Evolutionary conservation across 2,888 invertebrate genomes (phyloP).

Genomic region (Enchytraeus crypticus): DNA sequence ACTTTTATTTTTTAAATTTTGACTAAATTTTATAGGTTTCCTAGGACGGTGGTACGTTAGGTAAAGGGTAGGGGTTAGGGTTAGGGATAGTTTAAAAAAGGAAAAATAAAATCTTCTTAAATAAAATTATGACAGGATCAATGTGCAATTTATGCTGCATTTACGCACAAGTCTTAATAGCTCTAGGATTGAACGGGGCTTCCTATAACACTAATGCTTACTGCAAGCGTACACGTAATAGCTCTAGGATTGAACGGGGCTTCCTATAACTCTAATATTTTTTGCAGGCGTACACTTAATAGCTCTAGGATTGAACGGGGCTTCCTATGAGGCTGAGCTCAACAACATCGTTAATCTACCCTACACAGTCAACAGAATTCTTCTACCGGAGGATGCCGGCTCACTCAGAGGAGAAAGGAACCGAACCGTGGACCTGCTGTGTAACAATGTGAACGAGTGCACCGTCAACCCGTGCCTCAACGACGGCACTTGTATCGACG

Average conservation of each 20-base stretch:
- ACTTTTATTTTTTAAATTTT: no score
- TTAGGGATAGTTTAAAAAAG: no score
- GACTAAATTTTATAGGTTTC: no score
- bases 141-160: no score
- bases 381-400: neutral
- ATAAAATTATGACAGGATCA: no score
- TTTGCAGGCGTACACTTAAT: neutral
- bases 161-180: no score
- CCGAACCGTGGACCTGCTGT: conserved; percentile 6
- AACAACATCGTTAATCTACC: conserved; percentile 29
- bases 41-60: no score
- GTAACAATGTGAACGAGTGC: conserved; percentile 32
- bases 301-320: conserved; percentile 1
- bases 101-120: no score
- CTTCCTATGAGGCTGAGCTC: neutral
- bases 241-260: conserved; percentile 1
- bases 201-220: no score
- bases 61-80: no score
- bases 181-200: no score
- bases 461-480: conserved; percentile 14
- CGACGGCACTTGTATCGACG: conserved; percentile 38
- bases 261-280: neutral
- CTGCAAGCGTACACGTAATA: neutral
- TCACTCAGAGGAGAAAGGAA: neutral
- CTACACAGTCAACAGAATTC: conserved; percentile 16